Base-by-base conservation (phyloP, 2,888 invertebrate species). In the Timema cristinae region DNA sequence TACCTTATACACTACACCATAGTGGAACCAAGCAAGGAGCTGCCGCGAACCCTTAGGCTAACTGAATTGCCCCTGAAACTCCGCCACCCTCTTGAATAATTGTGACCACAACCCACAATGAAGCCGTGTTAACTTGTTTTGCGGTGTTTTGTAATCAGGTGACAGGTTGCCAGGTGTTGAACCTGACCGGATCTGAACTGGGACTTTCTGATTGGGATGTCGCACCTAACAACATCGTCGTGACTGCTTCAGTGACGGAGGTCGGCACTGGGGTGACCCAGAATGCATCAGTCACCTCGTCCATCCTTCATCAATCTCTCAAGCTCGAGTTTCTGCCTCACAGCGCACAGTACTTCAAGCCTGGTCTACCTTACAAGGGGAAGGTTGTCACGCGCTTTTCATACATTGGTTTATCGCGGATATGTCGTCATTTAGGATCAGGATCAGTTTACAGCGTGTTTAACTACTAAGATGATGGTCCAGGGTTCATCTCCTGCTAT, bases 291-390 rank as follows among this genome's bases (percentile, higher is more conserved):
- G 86, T 86, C 15, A 86, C 86, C 7, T 86, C 87, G 0, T 81
- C 85, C 32, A 85, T 90, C 0, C 84, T 86, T 0, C 85, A 87
- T 73, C 84, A 87, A 54, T 84, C 87, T 0, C 81, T 88, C 50
- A 83, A 84, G 7, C 77, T 90, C 69, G 87, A 88, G 78, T 90
- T 90, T 77, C 79, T 85, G 6, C 83, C 85, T 0, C 86, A 87
- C 63, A 85, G 86, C 10, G 82, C 85, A 8, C 83, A 85, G 11
- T 86, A 88, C 72, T 89, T 90, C 77, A 89, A 90, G 70, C 89
- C 90, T 0, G 90, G 89, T n/a, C 81, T 93, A 16, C 90, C 91
- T 0, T 91, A 89, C 76, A 87, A 87, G 76, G 85, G 90, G 69
- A 89, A 88, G 83, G 87, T 90, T 78, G 71, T 8, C 32, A 32